Percentiles rank a stretch among this genome's conserved stretches.
These are phyloP conservation scores for Sebastes baramenuke DNA, from an alignment of 2,797 vertebrate genomes.

Conservation along the genomic window DNA sequence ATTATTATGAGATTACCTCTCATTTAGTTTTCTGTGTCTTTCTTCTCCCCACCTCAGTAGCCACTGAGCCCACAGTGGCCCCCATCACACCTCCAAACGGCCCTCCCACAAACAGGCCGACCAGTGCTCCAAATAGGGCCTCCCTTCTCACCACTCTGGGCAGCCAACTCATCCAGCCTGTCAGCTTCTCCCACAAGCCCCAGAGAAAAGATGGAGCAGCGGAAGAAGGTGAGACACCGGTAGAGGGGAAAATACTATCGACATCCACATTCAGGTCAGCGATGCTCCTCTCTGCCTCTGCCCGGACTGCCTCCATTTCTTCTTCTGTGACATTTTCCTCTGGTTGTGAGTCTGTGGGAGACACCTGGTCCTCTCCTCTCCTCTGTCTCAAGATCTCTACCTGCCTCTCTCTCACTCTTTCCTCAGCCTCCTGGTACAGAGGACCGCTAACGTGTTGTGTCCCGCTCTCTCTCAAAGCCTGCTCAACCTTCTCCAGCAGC, in stretches of 20 bases:
- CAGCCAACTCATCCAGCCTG: slow-evolving; percentile 69
- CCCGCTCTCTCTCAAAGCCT: slow-evolving; percentile 53
- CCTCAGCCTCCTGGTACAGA: slow-evolving; percentile 69
- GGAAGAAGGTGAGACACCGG: slow-evolving; percentile 12
- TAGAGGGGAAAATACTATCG: slow-evolving; percentile 32
- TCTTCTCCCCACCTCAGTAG: slow-evolving; percentile 81
- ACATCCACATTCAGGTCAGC: slow-evolving; percentile 59
- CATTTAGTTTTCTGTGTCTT: slow-evolving; percentile 69
- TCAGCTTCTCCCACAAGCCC: slow-evolving; percentile 75
- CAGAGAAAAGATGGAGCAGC: slow-evolving; percentile 40
- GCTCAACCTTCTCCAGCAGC: slow-evolving; percentile 79
- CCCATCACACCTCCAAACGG: slow-evolving; percentile 76
- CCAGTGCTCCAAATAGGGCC: slow-evolving; percentile 78
- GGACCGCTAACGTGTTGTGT: slow-evolving; percentile 61
- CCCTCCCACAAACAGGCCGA: slow-evolving; percentile 82
- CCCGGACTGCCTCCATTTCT: slow-evolving; percentile 52
- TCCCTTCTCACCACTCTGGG: slow-evolving; percentile 72
- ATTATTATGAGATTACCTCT: neutral
- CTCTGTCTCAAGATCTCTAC: slow-evolving; percentile 41
- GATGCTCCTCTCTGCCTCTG: slow-evolving; percentile 68
- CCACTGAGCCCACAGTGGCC: slow-evolving; percentile 82
- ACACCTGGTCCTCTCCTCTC: slow-evolving; percentile 5
- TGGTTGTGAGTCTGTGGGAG: neutral
- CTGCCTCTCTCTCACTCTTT: slow-evolving; percentile 59
- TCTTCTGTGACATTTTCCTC: slow-evolving; percentile 42